phyloP scores from a whole-genome alignment of 2,797 vertebrate genomes.

The Knipowitschia caucasica region DNA sequence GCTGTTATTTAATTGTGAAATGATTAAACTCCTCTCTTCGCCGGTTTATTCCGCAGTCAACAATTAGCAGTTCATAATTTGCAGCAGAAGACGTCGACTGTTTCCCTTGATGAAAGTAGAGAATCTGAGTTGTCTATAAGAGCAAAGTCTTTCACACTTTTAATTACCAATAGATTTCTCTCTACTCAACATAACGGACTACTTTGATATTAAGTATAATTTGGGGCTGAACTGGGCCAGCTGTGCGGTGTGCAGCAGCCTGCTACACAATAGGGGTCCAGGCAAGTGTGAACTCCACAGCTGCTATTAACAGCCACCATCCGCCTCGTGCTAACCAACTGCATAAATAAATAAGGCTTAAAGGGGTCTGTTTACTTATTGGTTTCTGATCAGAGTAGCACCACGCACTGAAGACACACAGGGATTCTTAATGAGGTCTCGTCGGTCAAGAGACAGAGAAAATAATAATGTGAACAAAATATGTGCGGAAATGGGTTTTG shows the following conservation, averaged over 20 bases:
- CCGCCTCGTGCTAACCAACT: constrained; percentile 66
- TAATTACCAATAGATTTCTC: constrained; percentile 4
- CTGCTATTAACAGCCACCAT: constrained; percentile 61
- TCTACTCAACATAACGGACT: constrained; percentile 3
- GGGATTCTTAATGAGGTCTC: background rate
- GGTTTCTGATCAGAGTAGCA: constrained; percentile 44
- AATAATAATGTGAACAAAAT: background rate
- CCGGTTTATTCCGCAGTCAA: constrained; percentile 53
- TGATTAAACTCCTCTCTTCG: constrained; percentile 60
- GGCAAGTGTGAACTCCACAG: constrained; percentile 68
- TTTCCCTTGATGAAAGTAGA: constrained; percentile 3
- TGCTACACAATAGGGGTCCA: constrained; percentile 62
- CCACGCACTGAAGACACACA: constrained; percentile 23
- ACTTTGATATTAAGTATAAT: constrained; percentile 19
- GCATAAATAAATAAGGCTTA: constrained; percentile 70
- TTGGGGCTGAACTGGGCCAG: constrained; percentile 27
- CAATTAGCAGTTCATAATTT: constrained; percentile 61
- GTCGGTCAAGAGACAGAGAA: background rate
- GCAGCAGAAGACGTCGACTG: too few species aligned
- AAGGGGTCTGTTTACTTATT: constrained; percentile 61
- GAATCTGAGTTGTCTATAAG: constrained; percentile 7
- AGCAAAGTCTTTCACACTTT: background rate
- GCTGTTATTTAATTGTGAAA: constrained; percentile 63
- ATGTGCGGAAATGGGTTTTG: background rate
- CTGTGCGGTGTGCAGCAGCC: constrained; percentile 56